Evolutionary conservation across 2,888 invertebrate species (phyloP).

Genomic region (Sabellastarte sp.): DNA sequence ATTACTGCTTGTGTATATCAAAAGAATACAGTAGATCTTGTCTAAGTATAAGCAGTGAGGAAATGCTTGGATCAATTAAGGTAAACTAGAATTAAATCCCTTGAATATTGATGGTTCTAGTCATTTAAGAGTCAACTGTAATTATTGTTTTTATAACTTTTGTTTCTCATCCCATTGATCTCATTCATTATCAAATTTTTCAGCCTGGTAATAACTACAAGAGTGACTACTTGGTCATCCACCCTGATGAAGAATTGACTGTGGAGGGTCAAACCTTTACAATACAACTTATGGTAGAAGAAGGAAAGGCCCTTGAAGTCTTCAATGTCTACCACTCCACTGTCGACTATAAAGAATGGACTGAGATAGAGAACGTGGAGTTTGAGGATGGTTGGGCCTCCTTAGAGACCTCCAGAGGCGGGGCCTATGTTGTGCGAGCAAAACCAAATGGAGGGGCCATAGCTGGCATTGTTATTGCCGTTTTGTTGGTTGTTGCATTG

Average conservation of each 20-base stretch:
- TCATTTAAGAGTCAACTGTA: too few species aligned
- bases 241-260: constrained; percentile 38
- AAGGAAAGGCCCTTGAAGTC: constrained; percentile 8
- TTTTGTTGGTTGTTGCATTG: constrained; percentile 35
- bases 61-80: too few species aligned
- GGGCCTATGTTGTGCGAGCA: constrained; percentile 45
- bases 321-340: constrained; percentile 36
- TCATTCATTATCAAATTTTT: too few species aligned
- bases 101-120: too few species aligned
- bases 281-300: constrained; percentile 30
- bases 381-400: constrained; percentile 36
- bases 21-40: too few species aligned
- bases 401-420: constrained; percentile 39
- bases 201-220: constrained; percentile 45
- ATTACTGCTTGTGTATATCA: too few species aligned
- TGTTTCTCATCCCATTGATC: too few species aligned
- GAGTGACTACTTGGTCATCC: constrained; percentile 44
- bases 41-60: too few species aligned
- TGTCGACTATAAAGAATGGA: constrained; percentile 33
- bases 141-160: too few species aligned
- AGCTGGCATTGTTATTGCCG: constrained; percentile 39
- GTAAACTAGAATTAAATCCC: too few species aligned
- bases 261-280: constrained; percentile 29
- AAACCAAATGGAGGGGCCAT: constrained; percentile 36
- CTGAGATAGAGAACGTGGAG: constrained; percentile 40